Base-by-base conservation (phyloP, 2,888 invertebrate genomes). In the Apamea anceps region DNA sequence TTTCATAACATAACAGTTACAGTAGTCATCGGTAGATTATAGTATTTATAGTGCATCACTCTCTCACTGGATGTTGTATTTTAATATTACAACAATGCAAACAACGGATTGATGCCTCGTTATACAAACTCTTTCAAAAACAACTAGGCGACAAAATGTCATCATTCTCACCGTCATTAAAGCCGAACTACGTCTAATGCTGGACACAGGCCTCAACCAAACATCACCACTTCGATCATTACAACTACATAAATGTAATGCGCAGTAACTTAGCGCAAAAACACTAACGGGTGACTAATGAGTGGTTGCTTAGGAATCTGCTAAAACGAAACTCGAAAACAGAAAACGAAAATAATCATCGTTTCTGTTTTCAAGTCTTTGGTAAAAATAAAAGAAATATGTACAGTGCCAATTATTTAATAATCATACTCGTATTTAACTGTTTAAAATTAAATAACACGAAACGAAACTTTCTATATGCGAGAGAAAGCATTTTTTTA, bases 1-100 rank as follows among this genome's bases (percentile, higher is more conserved):
- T 77, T 73, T 80, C 79, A 80, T 70, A 87, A 75, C 77, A 85
- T 70, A 80, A 75, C 71, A 77, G 54, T 62, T 65, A 54, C 42
- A 72, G 37, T 45, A 48, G 67, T 84, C 75, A 80, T 62, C 42
- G 28, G 42, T 32, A n/a, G 32, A 78, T 62, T 54, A 42, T 42
- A 62, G 25, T 76, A 60, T 21, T 45, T 32, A 57, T 45, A 57
- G 28, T 71, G 63, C 42, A 28, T 70, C 62, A 83, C 25, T 15
- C 12, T 72, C 25, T 42, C 25, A 18, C 5, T 62, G 42, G n/a
- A 60, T 74, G 66, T 67, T 67, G 21, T 71, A 60, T 60, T 66
- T 32, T 45, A 45, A 67, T 42, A 71, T 66, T 73, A 71, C 54
- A 83, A 67, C 62, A 74, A 82, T 76, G 60, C 15, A 60, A 75